Conservation (phyloP, 2,888 invertebrate species). For the Patella pellucida region DNA sequence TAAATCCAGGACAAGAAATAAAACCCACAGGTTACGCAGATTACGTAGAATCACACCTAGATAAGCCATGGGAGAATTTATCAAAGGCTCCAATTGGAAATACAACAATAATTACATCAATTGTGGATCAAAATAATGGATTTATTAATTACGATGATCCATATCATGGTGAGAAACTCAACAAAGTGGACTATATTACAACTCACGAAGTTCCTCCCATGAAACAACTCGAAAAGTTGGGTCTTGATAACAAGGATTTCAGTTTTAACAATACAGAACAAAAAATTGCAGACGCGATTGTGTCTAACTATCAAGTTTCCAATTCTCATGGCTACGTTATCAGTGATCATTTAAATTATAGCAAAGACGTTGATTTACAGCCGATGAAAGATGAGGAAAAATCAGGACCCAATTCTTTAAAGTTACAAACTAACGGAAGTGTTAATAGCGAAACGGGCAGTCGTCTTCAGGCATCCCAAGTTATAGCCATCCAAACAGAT, state of each 20-base stretch:
- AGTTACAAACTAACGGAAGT: slow-evolving; percentile 1
- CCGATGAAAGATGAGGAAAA: neutral
- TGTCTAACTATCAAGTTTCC: neutral
- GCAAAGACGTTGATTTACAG: neutral
- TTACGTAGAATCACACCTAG: slow-evolving; percentile 44
- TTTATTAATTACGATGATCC: slow-evolving; percentile 31
- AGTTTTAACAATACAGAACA: neutral
- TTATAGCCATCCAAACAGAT: slow-evolving; percentile 40
- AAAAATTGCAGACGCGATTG: neutral
- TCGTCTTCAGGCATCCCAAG: slow-evolving; percentile 36
- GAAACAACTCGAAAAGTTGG: neutral
- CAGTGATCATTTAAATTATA: neutral
- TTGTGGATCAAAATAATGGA: neutral
- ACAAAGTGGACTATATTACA: slow-evolving; percentile 1
- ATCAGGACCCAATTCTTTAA: neutral
- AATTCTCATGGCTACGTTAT: neutral
- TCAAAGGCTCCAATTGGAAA: slow-evolving; percentile 20
- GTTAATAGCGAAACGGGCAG: slow-evolving; percentile 24
- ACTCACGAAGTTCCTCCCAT: slow-evolving; percentile 6
- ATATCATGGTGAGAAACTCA: slow-evolving; percentile 21
- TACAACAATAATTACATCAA: neutral
- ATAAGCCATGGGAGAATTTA: slow-evolving; percentile 43
- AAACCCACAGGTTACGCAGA: slow-evolving; percentile 52
- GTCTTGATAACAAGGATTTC: neutral
- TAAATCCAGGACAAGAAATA: slow-evolving; percentile 49